phyloP scores from a whole-genome alignment of 2,113 vertebrate species.

The Istiophorus platypterus region DNA sequence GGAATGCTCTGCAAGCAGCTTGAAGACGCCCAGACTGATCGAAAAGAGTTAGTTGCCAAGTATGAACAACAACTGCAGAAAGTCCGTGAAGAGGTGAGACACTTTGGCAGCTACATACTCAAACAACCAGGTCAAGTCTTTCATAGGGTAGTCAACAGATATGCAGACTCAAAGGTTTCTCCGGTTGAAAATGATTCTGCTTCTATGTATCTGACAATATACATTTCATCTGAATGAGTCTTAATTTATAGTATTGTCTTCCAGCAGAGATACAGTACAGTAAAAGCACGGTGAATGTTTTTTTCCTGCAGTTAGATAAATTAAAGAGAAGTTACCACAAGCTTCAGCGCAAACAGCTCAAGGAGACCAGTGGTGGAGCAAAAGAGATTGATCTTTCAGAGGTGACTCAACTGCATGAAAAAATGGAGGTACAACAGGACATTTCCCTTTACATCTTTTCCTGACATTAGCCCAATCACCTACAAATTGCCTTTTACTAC shows the following conservation, averaged over 20 bases:
- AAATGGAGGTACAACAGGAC: conserved; percentile 85
- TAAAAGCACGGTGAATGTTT: background rate
- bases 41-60: conserved; percentile 85
- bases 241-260: background rate
- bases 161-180: background rate
- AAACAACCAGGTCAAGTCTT: background rate
- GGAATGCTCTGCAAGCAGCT: conserved; percentile 85
- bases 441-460: background rate
- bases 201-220: background rate
- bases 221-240: background rate
- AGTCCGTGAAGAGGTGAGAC: conserved; percentile 89
- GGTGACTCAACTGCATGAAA: conserved; percentile 83
- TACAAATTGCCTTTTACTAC: background rate
- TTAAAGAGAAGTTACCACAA: conserved; percentile 95
- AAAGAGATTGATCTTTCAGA: conserved; percentile 85
- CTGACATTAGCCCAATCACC: background rate
- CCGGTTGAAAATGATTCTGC: background rate
- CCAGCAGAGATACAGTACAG: background rate
- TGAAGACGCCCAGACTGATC: conserved; percentile 83
- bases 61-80: conserved; percentile 92
- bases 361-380: conserved; percentile 80
- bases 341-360: conserved; percentile 89
- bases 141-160: background rate
- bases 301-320: conserved; percentile 85
- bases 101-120: too few relatives aligned